phyloP scores from a whole-genome alignment of 37 sponge, comb jelly and placozoan species.

The Theonella swinhoei region DNA sequence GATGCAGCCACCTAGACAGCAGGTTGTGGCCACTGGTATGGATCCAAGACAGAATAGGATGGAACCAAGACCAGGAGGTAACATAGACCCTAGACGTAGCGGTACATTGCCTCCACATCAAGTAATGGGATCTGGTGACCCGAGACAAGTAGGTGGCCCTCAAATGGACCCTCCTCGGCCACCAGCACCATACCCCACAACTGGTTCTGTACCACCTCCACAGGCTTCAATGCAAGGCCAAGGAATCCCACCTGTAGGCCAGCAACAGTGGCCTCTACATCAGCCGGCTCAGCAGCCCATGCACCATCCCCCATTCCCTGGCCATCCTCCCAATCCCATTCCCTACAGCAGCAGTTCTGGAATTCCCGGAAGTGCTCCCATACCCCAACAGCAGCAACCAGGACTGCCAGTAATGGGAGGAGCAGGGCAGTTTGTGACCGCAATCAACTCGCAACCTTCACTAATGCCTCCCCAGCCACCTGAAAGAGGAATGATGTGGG shows the following conservation, averaged over 20 bases:
- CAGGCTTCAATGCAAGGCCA: not conserved
- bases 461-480: not conserved
- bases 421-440: not conserved
- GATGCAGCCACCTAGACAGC: not conserved
- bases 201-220: not conserved
- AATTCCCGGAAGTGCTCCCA: not conserved
- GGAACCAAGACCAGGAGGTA: conserved; percentile 6
- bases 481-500: not conserved
- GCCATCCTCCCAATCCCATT: too few relatives aligned
- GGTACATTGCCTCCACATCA: not conserved
- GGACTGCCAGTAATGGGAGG: not conserved
- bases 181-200: not conserved
- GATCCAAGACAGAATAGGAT: not conserved
- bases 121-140: not conserved
- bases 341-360: too few relatives aligned
- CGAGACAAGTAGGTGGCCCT: not conserved
- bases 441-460: not conserved
- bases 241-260: not conserved
- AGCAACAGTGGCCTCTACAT: not conserved
- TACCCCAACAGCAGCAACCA: not conserved
- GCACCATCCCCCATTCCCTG: not conserved
- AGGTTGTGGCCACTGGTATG: not conserved
- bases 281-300: not conserved
- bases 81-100: not conserved
- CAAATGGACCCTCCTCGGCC: not conserved